Conservation (phyloP, 2,113 vertebrate species). For the Colinus virginianus region DNA sequence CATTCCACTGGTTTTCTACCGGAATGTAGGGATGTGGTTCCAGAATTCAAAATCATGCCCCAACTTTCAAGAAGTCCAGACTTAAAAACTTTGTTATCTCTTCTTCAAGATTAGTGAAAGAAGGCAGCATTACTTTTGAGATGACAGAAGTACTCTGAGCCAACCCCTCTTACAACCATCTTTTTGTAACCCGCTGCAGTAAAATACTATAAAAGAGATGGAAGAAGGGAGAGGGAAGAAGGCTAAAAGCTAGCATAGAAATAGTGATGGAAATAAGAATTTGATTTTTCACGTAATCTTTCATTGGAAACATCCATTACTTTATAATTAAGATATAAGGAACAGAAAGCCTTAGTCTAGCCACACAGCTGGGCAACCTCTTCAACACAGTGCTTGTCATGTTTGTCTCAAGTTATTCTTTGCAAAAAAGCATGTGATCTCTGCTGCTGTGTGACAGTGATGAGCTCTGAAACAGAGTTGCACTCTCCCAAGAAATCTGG, state of each 20-base stretch:
- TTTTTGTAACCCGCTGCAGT: background rate
- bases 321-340: background rate
- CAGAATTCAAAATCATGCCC: background rate
- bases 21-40: background rate
- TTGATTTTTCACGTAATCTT: background rate
- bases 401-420: background rate
- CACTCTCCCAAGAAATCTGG: background rate
- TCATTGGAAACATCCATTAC: background rate
- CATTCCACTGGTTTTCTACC: background rate
- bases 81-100: background rate
- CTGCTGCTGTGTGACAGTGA: background rate
- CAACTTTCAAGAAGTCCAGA: background rate
- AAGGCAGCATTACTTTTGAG: background rate
- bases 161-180: background rate
- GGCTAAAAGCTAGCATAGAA: background rate
- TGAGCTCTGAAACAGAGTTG: background rate
- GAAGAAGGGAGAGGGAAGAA: background rate
- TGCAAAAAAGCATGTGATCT: background rate
- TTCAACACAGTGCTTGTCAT: background rate
- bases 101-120: background rate
- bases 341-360: background rate
- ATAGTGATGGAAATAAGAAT: background rate
- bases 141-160: background rate
- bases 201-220: background rate
- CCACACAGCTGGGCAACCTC: background rate